phyloP scores from a whole-genome alignment of 2,797 vertebrate species.

The Acanthiza pusilla region DNA sequence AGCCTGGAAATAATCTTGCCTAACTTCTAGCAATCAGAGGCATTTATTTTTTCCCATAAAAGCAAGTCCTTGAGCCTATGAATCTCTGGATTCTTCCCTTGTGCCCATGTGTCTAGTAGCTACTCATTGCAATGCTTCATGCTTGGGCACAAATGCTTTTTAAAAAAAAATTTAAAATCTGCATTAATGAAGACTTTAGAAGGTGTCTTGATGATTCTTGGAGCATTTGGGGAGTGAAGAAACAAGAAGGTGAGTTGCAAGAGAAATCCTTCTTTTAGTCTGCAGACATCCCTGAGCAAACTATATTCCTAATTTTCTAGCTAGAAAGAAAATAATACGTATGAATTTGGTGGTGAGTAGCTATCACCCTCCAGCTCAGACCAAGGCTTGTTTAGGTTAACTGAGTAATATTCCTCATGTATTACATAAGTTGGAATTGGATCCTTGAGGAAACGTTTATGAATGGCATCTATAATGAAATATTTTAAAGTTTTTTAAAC shows the following conservation, averaged over 20 bases:
- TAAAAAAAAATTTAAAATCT: too few species aligned
- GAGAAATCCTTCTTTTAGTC: background rate
- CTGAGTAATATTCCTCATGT: background rate
- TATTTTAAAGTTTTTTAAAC: background rate
- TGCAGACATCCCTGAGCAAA: background rate
- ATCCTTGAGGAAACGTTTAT: background rate
- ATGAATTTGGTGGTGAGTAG: background rate
- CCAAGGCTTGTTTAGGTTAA: background rate
- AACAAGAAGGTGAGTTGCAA: background rate
- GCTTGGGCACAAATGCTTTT: background rate
- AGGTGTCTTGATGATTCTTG: background rate
- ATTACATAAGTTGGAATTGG: accelerated
- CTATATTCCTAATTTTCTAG: background rate
- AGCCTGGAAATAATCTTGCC: background rate
- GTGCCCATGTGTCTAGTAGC: background rate
- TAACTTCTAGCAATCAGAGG: background rate
- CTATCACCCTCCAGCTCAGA: background rate
- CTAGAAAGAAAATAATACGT: background rate
- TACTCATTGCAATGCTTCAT: background rate
- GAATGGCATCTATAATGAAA: background rate
- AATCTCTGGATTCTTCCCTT: background rate
- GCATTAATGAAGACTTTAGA: background rate
- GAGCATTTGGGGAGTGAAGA: background rate
- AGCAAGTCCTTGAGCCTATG: background rate
- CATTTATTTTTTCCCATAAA: background rate